Evolutionary conservation across 1,140 invertebrate species (phyloP), one percentile per base, ranked within the genome.

Genomic region (Conus ventricosus): DNA sequence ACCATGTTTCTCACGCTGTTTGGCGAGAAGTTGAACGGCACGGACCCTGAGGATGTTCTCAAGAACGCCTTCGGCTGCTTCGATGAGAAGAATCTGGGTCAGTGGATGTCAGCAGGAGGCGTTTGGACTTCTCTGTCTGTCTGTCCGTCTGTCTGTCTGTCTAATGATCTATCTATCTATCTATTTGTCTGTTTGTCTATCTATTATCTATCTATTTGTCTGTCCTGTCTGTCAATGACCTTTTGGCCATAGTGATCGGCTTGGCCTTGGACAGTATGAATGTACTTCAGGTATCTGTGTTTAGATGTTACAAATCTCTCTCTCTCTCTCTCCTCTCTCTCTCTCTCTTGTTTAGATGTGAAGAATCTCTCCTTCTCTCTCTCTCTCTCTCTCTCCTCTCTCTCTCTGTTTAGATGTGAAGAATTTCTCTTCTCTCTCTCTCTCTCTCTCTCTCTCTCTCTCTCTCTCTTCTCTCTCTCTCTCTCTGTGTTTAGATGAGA

Each of bases 1-100:
- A 96, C 96, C 15, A 96, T 96, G 96, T 96, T 96, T 91, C 94
- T 96, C 23, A 96, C 96, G 4, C 91, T 96, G 51, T 96, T 96
- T 92, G 96, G 96, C 8, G 96, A 96, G 90, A 96, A 96, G 88
- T 90, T 96, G 17, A 96, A 95, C 85, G 96, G 96, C 7, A 96
- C 96, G 10, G 96, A 96, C 92, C 96, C 96, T 7, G 96, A 96
- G 91, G 96, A 96, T 80, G 96, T 96, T 11, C 96, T 96, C 83
- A 93, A 95, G 87, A 96, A 96, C 91, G 96, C 96, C 6, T 96
- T 96, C 93, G 95, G 95, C 76, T 96, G 96, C 89, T 96, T 96
- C 92, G 96, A 96, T 91, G 96, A 96, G 76, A 95, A 96, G 75
- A 95, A 96, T 89, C 93, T 91, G 80, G 96, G 96, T 91, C 39